A percentile compares a stretch with the other conserved stretches of the same genome.
phyloP scores from a whole-genome alignment of 2,888 invertebrate genomes.

The Acrobasis suavella region DNA sequence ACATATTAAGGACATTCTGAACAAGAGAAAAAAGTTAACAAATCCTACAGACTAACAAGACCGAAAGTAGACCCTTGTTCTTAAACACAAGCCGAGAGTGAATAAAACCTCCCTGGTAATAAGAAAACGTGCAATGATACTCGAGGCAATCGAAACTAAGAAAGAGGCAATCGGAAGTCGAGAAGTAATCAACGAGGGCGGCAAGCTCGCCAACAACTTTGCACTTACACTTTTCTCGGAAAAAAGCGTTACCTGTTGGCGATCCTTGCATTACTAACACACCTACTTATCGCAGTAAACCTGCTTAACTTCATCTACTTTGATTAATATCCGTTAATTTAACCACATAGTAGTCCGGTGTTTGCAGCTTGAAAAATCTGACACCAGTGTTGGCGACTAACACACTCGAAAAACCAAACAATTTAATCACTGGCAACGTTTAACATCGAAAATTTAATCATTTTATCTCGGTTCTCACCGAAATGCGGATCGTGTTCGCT shows the following conservation, averaged over 20 bases:
- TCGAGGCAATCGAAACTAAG: slow-evolving; percentile 52
- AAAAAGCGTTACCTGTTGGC: slow-evolving; percentile 27
- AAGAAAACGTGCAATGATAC: slow-evolving; percentile 43
- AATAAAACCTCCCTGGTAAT: slow-evolving; percentile 31
- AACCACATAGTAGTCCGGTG: no score
- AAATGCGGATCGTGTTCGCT: slow-evolving; percentile 26
- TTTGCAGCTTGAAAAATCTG: no score
- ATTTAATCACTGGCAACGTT: not conserved
- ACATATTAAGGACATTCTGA: not conserved
- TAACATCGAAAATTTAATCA: slow-evolving; percentile 3
- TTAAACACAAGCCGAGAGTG: slow-evolving; percentile 24
- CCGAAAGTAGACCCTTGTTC: slow-evolving; percentile 26
- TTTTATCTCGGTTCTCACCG: slow-evolving; percentile 20
- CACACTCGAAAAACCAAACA: no score
- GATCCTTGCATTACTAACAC: not conserved
- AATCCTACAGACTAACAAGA: slow-evolving; percentile 24
- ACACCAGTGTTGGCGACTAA: no score
- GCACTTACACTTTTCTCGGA: slow-evolving; percentile 51
- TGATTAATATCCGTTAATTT: no score
- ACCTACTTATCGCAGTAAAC: not conserved
- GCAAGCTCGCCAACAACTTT: slow-evolving; percentile 49
- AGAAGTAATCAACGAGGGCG: slow-evolving; percentile 53
- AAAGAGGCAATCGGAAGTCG: slow-evolving; percentile 52
- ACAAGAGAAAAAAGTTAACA: slow-evolving; percentile 23
- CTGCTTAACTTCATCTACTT: no score